These are phyloP conservation scores for Callorhinus ursinus DNA, from an alignment of 2,113 vertebrate genomes.

Conservation along the genomic window DNA sequence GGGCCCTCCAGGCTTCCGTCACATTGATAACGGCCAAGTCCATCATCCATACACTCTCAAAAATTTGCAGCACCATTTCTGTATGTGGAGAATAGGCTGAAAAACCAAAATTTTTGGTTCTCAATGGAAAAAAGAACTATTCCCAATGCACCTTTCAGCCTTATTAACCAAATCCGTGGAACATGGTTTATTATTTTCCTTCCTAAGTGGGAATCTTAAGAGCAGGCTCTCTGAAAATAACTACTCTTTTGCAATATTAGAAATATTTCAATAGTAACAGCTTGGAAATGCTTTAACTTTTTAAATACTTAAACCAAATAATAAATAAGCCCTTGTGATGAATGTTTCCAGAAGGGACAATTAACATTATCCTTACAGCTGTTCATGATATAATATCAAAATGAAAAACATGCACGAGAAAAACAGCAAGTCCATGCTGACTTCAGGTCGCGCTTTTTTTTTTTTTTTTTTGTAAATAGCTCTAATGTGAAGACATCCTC, in stretches of 20 bases:
- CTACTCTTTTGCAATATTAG: constrained; percentile 82
- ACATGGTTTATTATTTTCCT: constrained; percentile 65
- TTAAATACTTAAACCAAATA: constrained; percentile 88
- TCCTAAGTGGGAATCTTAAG: constrained; percentile 63
- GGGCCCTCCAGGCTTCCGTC: not conserved
- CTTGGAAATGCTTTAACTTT: constrained; percentile 88
- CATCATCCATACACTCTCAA: not conserved
- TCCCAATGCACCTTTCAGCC: not conserved
- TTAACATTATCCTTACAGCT: constrained; percentile 89
- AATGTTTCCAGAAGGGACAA: constrained; percentile 89
- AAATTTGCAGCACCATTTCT: not conserved
- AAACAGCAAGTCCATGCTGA: constrained; percentile 79
- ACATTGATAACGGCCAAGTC: not conserved
- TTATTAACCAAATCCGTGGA: not conserved
- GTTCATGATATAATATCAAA: constrained; percentile 89
- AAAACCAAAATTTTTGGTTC: not conserved
- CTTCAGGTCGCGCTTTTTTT: constrained; percentile 66
- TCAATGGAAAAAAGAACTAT: not conserved
- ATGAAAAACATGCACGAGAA: constrained; percentile 86
- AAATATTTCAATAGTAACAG: constrained; percentile 87
- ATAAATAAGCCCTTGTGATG: constrained; percentile 87
- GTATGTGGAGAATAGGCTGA: not conserved
- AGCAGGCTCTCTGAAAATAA: constrained; percentile 79
- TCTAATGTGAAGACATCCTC: constrained; percentile 85
- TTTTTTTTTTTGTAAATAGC: constrained; percentile 63